A percentile compares a stretch with the other conserved stretches of the same genome.
Conservation (phyloP, 2,797 vertebrate genomes). For the Oreortyx pictus region DNA sequence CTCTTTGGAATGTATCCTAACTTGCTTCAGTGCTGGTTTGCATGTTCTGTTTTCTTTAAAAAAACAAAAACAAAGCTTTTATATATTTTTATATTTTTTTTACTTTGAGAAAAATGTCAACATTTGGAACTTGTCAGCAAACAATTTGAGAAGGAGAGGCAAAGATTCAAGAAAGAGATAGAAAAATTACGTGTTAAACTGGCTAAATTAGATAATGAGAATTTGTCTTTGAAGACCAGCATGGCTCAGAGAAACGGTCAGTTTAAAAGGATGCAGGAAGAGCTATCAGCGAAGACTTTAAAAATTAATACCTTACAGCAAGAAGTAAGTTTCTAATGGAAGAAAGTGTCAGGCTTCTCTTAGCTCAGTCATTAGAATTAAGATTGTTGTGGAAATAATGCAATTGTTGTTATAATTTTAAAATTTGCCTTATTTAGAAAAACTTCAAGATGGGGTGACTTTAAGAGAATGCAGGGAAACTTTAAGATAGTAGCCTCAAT, state of each 20-base stretch:
- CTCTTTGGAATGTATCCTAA: not conserved
- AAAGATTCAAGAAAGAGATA: conserved; percentile 76
- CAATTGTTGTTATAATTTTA: not conserved
- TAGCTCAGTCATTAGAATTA: not conserved
- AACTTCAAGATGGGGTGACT: not conserved
- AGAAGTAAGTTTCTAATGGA: conserved; percentile 81
- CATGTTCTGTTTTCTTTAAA: not conserved
- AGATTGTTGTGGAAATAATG: not conserved
- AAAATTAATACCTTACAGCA: conserved; percentile 82
- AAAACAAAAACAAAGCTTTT: not conserved
- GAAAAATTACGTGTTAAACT: conserved; percentile 83
- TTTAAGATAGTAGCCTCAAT: not conserved
- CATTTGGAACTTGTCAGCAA: conserved; percentile 81
- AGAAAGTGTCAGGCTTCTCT: not conserved
- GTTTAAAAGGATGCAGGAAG: conserved; percentile 88
- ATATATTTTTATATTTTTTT: not conserved
- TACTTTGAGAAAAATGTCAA: conserved; percentile 75
- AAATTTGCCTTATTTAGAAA: not conserved
- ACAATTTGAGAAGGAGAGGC: conserved; percentile 82
- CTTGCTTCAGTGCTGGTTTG: not conserved
- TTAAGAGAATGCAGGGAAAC: not conserved
- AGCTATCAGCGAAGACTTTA: conserved; percentile 87
- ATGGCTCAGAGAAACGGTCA: conserved; percentile 90
- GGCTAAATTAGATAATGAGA: conserved; percentile 83
- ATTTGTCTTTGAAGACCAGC: conserved; percentile 85